phyloP scores from a whole-genome alignment of 2,797 vertebrate species.

The Darevskia nairensis region DNA sequence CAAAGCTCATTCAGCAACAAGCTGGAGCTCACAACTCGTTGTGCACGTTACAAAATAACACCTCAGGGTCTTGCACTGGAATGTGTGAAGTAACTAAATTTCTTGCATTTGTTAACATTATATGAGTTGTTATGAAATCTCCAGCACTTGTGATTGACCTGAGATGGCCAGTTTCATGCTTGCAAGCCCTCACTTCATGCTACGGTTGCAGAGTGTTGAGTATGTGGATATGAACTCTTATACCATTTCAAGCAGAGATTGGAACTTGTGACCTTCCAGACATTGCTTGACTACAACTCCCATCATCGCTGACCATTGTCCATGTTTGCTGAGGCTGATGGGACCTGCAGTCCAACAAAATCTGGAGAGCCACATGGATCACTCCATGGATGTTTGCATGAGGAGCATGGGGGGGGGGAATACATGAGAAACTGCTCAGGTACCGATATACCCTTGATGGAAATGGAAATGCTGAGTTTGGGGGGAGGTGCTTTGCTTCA shows the following conservation, averaged over 20 bases:
- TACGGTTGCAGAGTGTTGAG: background rate
- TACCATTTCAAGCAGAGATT: background rate
- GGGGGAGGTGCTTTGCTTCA: constrained; percentile 45
- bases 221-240: background rate
- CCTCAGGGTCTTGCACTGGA: background rate
- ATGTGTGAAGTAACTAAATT: background rate
- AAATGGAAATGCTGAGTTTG: background rate
- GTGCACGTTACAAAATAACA: background rate
- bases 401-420: background rate
- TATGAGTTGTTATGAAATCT: background rate
- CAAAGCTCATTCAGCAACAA: background rate
- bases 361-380: background rate
- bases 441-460: background rate
- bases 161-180: too few species aligned
- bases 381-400: background rate
- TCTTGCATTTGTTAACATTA: too few species aligned
- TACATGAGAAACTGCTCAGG: background rate
- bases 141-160: background rate
- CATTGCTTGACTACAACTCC: background rate
- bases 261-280: background rate
- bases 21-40: background rate
- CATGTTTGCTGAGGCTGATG: background rate
- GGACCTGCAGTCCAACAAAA: background rate
- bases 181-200: too few species aligned
- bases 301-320: background rate